Percentiles rank a stretch among this genome's conserved stretches.
phyloP scores from a whole-genome alignment of 2,113 vertebrate species.

The Paradoxurus hermaphroditus region DNA sequence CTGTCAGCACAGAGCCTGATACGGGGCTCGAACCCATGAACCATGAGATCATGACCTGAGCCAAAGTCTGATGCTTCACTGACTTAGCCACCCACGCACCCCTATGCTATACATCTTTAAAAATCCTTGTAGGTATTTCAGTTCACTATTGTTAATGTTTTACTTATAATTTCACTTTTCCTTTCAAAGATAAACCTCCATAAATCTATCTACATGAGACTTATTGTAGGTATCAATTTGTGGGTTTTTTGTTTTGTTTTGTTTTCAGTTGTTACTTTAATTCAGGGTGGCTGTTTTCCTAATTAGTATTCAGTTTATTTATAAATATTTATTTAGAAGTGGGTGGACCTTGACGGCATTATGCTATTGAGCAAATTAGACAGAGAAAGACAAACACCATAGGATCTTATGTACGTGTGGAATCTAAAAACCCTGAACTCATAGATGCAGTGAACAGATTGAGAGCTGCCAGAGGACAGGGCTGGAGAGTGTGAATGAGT shows the following conservation, averaged over 20 bases:
- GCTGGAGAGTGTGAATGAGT: not conserved
- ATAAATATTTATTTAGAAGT: not conserved
- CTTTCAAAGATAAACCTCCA: constrained; percentile 25
- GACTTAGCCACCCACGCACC: no score
- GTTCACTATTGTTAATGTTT: not conserved
- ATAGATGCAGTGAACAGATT: not conserved
- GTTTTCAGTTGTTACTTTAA: not conserved
- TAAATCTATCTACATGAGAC: not conserved
- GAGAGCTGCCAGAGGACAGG: not conserved
- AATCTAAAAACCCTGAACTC: not conserved
- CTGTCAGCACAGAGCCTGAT: no score
- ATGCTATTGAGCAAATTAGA: not conserved
- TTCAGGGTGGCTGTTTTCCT: not conserved
- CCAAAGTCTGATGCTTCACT: no score
- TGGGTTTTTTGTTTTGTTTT: not conserved
- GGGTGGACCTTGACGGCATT: not conserved
- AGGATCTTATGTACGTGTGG: not conserved
- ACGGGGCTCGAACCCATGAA: no score
- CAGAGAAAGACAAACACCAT: not conserved
- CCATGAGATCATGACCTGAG: no score
- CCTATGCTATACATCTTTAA: not conserved
- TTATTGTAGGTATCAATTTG: not conserved
- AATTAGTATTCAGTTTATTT: constrained; percentile 5
- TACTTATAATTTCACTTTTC: not conserved
- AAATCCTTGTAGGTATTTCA: not conserved